phyloP scores from a whole-genome alignment of 2,113 vertebrate genomes.

The Paradoxurus hermaphroditus region DNA sequence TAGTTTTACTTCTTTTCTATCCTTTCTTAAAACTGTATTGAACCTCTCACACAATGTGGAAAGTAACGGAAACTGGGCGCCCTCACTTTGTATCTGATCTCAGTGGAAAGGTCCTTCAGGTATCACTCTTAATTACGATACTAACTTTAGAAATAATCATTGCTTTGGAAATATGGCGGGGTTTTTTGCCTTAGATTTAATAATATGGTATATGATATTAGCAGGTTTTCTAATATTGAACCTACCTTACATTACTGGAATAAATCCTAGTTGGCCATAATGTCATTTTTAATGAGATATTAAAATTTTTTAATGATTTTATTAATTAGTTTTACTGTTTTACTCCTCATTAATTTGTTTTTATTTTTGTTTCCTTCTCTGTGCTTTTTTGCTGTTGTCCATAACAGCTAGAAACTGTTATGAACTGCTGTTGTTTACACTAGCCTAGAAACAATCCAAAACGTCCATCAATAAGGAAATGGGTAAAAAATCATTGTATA shows the following conservation, averaged over 20 bases:
- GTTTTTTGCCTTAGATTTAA: not conserved
- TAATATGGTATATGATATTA: not conserved
- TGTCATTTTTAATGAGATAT: not conserved
- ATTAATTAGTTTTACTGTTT: not conserved
- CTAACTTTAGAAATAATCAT: not conserved
- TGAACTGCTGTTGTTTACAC: not conserved
- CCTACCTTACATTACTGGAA: not conserved
- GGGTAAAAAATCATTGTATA: not conserved
- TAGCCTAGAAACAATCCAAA: not conserved
- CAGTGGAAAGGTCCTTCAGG: not conserved
- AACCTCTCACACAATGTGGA: not conserved
- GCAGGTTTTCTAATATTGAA: not conserved
- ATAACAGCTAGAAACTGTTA: not conserved
- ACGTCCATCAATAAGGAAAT: not conserved
- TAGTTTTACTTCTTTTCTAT: not conserved
- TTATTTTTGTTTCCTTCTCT: not conserved
- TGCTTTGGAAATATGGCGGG: not conserved
- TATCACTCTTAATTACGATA: not conserved
- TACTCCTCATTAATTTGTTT: not conserved
- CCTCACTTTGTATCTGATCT: not conserved
- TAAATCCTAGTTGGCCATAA: not conserved
- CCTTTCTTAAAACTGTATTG: not conserved
- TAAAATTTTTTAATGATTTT: not conserved
- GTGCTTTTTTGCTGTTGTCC: not conserved
- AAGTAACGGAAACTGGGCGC: not conserved